Evolutionary conservation across 2,113 vertebrate species (phyloP).

Genomic region (Ptilonorhynchus violaceus): DNA sequence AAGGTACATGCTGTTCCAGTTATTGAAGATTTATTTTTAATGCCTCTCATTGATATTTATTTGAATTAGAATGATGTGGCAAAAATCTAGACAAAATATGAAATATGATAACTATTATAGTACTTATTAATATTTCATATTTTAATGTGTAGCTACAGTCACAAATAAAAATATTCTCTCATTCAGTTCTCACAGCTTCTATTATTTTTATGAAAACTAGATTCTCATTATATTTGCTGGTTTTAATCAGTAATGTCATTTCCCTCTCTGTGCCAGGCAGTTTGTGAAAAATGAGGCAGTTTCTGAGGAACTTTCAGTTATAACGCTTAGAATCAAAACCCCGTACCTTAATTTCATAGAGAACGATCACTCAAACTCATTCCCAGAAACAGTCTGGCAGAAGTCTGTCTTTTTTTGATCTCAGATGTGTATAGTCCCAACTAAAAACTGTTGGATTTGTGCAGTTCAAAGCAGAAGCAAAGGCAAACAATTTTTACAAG

Average conservation of each 20-base stretch:
- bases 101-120: not conserved
- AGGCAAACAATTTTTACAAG: not conserved
- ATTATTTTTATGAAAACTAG: not conserved
- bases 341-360: not conserved
- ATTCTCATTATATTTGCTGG: not conserved
- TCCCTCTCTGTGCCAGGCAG: not conserved
- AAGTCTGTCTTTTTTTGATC: not conserved
- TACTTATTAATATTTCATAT: not conserved
- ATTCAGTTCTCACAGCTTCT: not conserved
- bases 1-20: not conserved
- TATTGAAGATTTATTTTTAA: not conserved
- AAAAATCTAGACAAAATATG: not conserved
- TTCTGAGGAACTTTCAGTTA: not conserved
- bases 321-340: not conserved
- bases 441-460: not conserved
- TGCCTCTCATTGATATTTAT: not conserved
- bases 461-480: not conserved
- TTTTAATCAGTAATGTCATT: slow-evolving; percentile 11
- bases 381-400: not conserved
- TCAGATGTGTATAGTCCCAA: not conserved
- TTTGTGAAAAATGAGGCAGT: not conserved
- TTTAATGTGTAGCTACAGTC: not conserved
- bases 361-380: not conserved
- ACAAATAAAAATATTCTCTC: not conserved
- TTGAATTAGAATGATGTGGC: not conserved